These are phyloP conservation scores for Brachyhypopomus gauderio DNA, from an alignment of 2,113 vertebrate species.

Conservation along the genomic window DNA sequence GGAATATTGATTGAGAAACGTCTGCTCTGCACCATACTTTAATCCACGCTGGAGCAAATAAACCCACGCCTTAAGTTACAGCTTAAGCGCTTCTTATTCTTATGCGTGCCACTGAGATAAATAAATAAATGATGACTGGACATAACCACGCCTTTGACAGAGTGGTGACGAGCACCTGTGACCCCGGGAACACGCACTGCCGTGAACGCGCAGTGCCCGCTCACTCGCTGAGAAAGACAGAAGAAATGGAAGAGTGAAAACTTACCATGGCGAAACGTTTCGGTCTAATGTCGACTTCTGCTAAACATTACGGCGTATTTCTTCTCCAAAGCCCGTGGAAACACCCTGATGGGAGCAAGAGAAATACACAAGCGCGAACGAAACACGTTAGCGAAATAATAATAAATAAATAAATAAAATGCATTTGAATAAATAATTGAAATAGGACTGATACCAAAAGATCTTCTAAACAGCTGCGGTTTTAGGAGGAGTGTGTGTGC, in stretches of 20 bases:
- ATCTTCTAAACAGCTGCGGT: constrained; percentile 63
- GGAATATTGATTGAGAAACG: not conserved
- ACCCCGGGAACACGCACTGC: constrained; percentile 65
- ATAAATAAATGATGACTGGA: constrained; percentile 70
- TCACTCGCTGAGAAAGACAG: constrained; percentile 31
- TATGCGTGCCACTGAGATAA: constrained; percentile 60
- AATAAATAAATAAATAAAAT: constrained; percentile 40
- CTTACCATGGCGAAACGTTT: constrained; percentile 71
- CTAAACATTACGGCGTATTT: constrained; percentile 55
- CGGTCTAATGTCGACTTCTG: constrained; percentile 62
- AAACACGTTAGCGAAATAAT: constrained; percentile 33
- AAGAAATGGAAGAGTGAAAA: constrained; percentile 60
- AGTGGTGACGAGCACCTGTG: constrained; percentile 79
- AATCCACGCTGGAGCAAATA: not conserved
- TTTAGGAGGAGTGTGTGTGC: constrained; percentile 71
- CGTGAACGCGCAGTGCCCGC: constrained; percentile 15
- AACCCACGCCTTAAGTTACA: not conserved
- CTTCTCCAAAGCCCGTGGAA: constrained; percentile 65
- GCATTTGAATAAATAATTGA: constrained; percentile 78
- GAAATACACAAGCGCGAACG: constrained; percentile 69
- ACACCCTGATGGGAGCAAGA: constrained; percentile 65
- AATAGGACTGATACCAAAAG: constrained; percentile 71
- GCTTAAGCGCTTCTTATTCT: not conserved
- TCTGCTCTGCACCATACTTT: not conserved
- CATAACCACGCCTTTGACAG: constrained; percentile 78